Percentiles rank a stretch among this genome's conserved stretches.
phyloP scores from a whole-genome alignment of 2,888 invertebrate genomes.

The Amiota communis region DNA sequence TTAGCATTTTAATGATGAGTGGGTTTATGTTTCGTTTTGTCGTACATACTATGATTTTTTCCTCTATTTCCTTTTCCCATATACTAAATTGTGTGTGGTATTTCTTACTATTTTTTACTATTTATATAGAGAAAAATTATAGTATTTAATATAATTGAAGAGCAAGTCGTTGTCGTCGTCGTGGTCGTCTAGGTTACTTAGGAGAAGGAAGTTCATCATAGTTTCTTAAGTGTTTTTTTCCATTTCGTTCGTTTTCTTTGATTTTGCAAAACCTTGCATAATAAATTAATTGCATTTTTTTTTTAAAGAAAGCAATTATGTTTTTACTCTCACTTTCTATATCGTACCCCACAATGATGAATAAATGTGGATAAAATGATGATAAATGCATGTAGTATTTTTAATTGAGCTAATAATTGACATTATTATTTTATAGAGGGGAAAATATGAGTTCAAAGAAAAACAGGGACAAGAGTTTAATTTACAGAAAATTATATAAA shows the following conservation, averaged over 20 bases:
- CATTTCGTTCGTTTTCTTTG: slow-evolving; percentile 5
- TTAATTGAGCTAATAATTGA: too few relatives aligned
- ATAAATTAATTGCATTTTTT: slow-evolving; percentile 15
- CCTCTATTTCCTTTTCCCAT: background rate
- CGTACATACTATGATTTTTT: background rate
- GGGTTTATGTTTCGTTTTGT: background rate
- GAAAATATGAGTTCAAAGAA: background rate
- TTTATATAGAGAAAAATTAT: slow-evolving; percentile 12
- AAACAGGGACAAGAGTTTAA: background rate
- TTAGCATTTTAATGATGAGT: slow-evolving; percentile 14
- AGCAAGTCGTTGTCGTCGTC: background rate
- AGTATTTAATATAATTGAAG: slow-evolving; percentile 22
- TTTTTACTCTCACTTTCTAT: background rate
- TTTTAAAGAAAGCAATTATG: background rate
- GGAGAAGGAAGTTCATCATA: too few relatives aligned
- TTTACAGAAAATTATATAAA: background rate
- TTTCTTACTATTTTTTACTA: too few relatives aligned
- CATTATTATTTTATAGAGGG: too few relatives aligned
- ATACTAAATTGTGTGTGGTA: background rate
- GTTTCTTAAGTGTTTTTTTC: background rate
- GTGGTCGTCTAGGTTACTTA: background rate
- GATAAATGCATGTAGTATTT: too few relatives aligned
- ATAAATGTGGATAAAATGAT: too few relatives aligned
- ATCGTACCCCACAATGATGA: too few relatives aligned
- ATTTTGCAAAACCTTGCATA: background rate